Base-by-base conservation (phyloP, 2,797 vertebrate species). In the Hyperoplus immaculatus region DNA sequence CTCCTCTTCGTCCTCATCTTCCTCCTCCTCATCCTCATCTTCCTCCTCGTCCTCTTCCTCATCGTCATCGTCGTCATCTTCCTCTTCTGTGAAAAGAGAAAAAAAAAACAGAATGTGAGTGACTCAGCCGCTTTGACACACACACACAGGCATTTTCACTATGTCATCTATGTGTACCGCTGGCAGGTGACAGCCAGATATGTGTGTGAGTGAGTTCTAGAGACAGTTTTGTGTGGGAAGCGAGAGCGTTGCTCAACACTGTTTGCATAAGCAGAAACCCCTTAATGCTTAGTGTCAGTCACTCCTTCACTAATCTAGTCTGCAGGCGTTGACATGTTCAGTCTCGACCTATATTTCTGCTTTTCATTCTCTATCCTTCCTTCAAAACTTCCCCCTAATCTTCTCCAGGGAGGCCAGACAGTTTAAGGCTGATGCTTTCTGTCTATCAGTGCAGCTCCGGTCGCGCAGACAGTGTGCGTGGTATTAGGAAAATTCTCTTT, bases 1-100 rank as follows among this genome's bases (percentile, higher is more conserved):
- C 2, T 99, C 98, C 0, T 99, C 98, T 0, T 99, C 97, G 0
- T 97, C 97, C 0, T 97, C 96, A 0, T 97, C 96, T 0, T 97
- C 97, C 0, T 98, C 97, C 0, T 95, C 95, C 0, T 95, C 95
- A 0, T 95, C 95, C 0, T 95, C 95, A 0, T 94, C 95, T 0
- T 94, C 95, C 0, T 95, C 95, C 0, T 95, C 89, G 0, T 93
- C 94, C 0, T 94, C 94, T 0, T 91, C 93, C 0, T 96, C 87
- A 0, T 43, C 57, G 2, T 93, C 93, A 0, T 95, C 94, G 0
- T 90, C 93, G 0, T 97, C 96, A 29, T 97, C 97, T 77, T 97
- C 91, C 4, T 95, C 95, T 63, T 95, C 95, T 93, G 85, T n/a
- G 65, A 77, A 15, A 16, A 41, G 42, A 15, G 42, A 15, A 87